These are phyloP conservation scores for Benthosema pterotum DNA, from an alignment of 2,797 vertebrate species.

Conservation along the genomic window DNA sequence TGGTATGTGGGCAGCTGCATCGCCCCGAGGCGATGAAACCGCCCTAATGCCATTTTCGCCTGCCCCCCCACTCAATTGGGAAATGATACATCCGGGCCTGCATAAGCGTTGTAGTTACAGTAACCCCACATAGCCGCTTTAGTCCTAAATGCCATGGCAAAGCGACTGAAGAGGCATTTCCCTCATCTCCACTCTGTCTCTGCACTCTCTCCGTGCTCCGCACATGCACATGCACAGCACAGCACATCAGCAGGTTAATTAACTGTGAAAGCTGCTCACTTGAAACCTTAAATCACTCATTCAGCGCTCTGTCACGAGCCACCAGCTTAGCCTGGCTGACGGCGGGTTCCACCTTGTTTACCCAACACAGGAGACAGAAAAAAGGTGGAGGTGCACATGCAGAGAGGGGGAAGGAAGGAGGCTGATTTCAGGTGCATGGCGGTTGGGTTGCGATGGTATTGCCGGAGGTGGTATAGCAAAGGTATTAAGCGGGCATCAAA, in stretches of 20 bases:
- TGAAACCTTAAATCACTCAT: slow-evolving; percentile 83
- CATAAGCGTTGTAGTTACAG: slow-evolving; percentile 46
- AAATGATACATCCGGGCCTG: too few relatives aligned
- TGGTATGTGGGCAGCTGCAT: too few relatives aligned
- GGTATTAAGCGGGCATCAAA: slow-evolving; percentile 29
- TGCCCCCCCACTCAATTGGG: slow-evolving; percentile 19
- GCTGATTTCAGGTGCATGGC: slow-evolving; percentile 51
- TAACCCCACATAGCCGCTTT: slow-evolving; percentile 52
- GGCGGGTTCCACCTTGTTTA: slow-evolving; percentile 79
- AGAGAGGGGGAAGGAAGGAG: slow-evolving; percentile 34
- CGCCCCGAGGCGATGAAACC: too few relatives aligned
- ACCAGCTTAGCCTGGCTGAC: slow-evolving; percentile 69
- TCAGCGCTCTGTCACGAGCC: slow-evolving; percentile 78
- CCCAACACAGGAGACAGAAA: slow-evolving; percentile 65
- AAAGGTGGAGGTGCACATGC: slow-evolving; percentile 44
- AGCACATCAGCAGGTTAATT: slow-evolving; percentile 81
- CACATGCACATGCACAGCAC: too few relatives aligned
- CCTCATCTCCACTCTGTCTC: slow-evolving; percentile 55
- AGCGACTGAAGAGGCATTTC: slow-evolving; percentile 55
- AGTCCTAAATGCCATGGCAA: slow-evolving; percentile 65
- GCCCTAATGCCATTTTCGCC: too few relatives aligned
- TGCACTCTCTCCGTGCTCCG: slow-evolving; percentile 54
- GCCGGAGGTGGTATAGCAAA: background rate
- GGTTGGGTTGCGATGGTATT: slow-evolving; percentile 17
- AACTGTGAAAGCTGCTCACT: slow-evolving; percentile 83